Percentiles rank a stretch among this genome's conserved stretches.
Evolutionary conservation across 2,113 vertebrate species (phyloP).

Genomic region (Serilophus lunatus): DNA sequence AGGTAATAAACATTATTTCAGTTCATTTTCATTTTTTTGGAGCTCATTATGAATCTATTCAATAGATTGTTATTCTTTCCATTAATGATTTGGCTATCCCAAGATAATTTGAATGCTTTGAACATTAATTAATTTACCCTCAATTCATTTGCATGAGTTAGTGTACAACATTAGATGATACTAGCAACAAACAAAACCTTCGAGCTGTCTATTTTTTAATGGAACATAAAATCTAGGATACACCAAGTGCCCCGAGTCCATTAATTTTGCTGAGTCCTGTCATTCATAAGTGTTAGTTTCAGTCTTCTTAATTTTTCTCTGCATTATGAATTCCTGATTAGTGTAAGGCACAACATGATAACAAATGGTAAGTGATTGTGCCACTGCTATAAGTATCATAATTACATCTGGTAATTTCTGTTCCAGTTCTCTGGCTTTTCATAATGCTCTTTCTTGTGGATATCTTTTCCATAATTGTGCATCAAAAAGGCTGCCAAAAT

Average conservation of each 20-base stretch:
- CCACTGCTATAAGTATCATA: neutral
- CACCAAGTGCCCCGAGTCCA: neutral
- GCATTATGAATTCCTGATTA: neutral
- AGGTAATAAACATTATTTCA: neutral
- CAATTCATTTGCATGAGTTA: neutral
- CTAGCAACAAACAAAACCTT: neutral
- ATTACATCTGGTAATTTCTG: neutral
- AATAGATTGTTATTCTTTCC: neutral
- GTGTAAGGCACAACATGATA: neutral
- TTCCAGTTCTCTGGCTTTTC: neutral
- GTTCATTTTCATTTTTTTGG: neutral
- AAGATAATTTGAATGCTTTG: neutral
- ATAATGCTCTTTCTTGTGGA: neutral
- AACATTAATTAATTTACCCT: neutral
- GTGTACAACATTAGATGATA: neutral
- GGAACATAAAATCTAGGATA: neutral
- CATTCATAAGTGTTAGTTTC: neutral
- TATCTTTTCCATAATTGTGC: neutral
- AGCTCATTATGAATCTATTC: neutral
- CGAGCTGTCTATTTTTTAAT: neutral
- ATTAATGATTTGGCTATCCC: neutral
- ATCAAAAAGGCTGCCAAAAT: neutral
- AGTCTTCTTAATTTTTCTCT: neutral
- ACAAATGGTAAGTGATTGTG: neutral
- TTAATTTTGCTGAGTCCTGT: neutral